Evolutionary conservation across 2,797 vertebrate genomes (phyloP).

Genomic region (Simalia tracyae): DNA sequence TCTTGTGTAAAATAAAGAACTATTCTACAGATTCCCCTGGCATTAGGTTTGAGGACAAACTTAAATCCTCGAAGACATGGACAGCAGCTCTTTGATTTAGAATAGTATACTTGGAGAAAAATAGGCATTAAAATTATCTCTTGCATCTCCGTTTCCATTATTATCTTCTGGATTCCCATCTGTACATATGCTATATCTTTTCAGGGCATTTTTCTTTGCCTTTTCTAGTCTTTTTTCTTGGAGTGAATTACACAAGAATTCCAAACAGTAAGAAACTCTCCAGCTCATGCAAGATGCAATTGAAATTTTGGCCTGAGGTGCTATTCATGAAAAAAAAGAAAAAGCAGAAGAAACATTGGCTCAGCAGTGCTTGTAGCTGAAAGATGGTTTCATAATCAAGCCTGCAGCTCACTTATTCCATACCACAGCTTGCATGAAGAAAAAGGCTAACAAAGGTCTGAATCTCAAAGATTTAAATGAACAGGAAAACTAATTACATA

Average conservation of each 20-base stretch:
- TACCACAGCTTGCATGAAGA: background rate
- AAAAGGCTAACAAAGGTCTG: background rate
- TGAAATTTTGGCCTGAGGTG: background rate
- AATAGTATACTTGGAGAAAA: background rate
- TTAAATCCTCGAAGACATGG: background rate
- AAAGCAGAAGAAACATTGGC: background rate
- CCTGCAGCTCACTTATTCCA: slow-evolving; percentile 2
- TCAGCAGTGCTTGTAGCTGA: background rate
- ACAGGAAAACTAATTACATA: background rate
- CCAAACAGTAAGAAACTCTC: background rate
- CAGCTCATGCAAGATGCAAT: slow-evolving; percentile 4
- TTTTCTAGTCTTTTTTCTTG: background rate
- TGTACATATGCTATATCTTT: background rate
- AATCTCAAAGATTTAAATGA: background rate
- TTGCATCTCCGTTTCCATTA: background rate
- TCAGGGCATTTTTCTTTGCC: background rate
- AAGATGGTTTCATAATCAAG: slow-evolving; percentile 12
- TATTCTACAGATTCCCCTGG: background rate
- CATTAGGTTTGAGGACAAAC: background rate
- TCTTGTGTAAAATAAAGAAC: background rate
- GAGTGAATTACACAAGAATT: background rate
- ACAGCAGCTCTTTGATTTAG: background rate
- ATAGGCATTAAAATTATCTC: background rate
- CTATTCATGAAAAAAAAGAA: slow-evolving; percentile 23
- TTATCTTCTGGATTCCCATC: background rate